Evolutionary conservation across 2,113 vertebrate species (phyloP), one percentile per base, ranked within the genome.

Genomic region (Heloderma charlesbogerti): DNA sequence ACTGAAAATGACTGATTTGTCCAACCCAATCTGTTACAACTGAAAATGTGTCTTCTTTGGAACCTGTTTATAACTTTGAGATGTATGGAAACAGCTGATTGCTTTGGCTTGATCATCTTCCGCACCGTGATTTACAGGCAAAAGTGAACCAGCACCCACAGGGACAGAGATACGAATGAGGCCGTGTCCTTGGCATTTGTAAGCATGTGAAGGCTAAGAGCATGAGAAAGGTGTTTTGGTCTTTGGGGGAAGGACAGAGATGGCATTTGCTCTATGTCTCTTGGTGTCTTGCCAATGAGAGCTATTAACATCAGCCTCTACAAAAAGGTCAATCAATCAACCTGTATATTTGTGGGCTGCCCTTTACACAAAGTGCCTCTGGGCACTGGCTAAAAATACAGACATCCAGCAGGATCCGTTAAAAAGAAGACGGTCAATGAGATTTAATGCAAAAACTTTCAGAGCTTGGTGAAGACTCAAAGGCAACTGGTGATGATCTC

Each of bases 321-420:
- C 92, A 94, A 93, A 0, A 7, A 96, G 95, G 92, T 94, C 95
- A 87, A 88, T 96, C 95, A 94, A 96, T 96, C 90, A 91, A 86
- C 95, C 94, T 96, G 93, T 85, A 91, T 94, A 94, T 95, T 94
- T 95, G 84, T 90, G 89, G 81, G 75, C 78, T 93, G 94, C 66
- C 82, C 87, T 96, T 96, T 93, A 92, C 81, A 80, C 91, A 91
- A 95, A 93, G 93, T 81, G 90, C 94, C 95, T 92, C 89, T 83
- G 92, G 93, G 94, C 92, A 60, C 18, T 97, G 95, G 94, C 93
- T 88, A 89, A 93, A 96, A 95, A 93, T 94, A 94, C 45, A 83
- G 43, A 88, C 88, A 81, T 89, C 90, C 85, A 89, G 84, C 78
- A 90, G 83, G 93, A 92, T 92, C 89, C 57, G 91, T 93, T 95